Conservation (phyloP, 2,113 vertebrate genomes). For the Stegastes partitus region DNA sequence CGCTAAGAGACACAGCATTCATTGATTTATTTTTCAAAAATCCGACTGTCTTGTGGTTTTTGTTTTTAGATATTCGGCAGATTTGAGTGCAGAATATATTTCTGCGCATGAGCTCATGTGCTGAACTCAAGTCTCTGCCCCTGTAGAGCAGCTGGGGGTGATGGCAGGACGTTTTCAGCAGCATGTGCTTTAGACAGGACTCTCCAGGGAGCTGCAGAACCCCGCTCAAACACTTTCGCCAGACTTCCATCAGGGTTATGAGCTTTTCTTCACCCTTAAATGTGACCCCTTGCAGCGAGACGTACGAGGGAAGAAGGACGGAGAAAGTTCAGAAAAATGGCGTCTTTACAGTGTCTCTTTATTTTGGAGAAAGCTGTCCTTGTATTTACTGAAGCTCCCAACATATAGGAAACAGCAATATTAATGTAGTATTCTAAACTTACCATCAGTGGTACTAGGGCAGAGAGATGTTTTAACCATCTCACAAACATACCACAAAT, state of each 20-base stretch:
- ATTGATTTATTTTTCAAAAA: not conserved
- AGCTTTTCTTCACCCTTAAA: not conserved
- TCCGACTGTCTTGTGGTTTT: not conserved
- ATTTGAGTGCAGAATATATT: not conserved
- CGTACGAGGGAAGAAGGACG: not conserved
- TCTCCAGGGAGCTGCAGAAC: conserved; percentile 45
- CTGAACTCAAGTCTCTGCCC: conserved; percentile 9
- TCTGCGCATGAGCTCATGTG: conserved; percentile 4
- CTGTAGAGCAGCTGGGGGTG: conserved; percentile 75
- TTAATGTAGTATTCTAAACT: not conserved
- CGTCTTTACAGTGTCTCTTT: not conserved
- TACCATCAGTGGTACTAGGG: not conserved
- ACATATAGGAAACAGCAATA: not conserved
- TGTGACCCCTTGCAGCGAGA: not conserved
- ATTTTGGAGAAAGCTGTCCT: not conserved
- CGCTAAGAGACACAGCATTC: not conserved
- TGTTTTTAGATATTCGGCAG: not conserved
- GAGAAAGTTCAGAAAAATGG: not conserved
- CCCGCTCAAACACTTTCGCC: conserved; percentile 32
- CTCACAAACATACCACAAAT: not conserved
- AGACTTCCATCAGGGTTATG: not conserved
- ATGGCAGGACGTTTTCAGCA: conserved; percentile 64
- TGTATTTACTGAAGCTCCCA: not conserved
- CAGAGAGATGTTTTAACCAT: not conserved
- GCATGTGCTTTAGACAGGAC: conserved; percentile 80